Evolutionary conservation across 64 coral and sea anemone genomes (phyloP), one percentile per base, ranked within the genome.

Genomic region (Montipora capricornis): DNA sequence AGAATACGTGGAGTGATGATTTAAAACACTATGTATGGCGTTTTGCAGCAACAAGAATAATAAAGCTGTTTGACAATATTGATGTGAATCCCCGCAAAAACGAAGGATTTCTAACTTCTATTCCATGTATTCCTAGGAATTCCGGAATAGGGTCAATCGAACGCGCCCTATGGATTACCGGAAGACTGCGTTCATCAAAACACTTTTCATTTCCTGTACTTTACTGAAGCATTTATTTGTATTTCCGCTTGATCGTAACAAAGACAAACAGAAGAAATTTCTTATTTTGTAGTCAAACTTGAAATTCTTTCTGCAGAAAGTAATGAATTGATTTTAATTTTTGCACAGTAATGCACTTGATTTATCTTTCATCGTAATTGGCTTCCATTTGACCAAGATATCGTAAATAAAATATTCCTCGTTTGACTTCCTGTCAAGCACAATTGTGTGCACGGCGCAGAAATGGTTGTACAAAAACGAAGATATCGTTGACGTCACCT

Each of bases 381-480:
- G 52, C 8, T 82, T 61, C 80, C 55, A 10, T 52, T 82, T 5
- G 29, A 44, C 53, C 52, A 6, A 82, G 20, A 52, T 16, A 82
- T 22, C 5, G 20, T 71, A 71, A 71, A 20, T 20, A 6, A 71
- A 59, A 81, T 59, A 53, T 22, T 22, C 51, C 20, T 69, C 45
- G 45, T 50, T 71, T 8, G 61, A 86, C 82, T 86, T 86, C 82
- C 82, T 86, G 45, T 86, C 57, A 10, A 20, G 9, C 12, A 51
- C 64, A 13, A 5, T 15, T 13, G 11, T 67, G 62, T 29, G 29
- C 29, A 29, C 29, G 29, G 29, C 29, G 29, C 29, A 29, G 29
- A 29, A 29, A 13, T 15, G 62, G 37, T 37, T 37, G 37, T 37
- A 37, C 37, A 37, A 37, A 37, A 37, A 37, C 37, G 37, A 37